Conservation (phyloP, 2,888 invertebrate genomes). For the Lacanobia oleracea region DNA sequence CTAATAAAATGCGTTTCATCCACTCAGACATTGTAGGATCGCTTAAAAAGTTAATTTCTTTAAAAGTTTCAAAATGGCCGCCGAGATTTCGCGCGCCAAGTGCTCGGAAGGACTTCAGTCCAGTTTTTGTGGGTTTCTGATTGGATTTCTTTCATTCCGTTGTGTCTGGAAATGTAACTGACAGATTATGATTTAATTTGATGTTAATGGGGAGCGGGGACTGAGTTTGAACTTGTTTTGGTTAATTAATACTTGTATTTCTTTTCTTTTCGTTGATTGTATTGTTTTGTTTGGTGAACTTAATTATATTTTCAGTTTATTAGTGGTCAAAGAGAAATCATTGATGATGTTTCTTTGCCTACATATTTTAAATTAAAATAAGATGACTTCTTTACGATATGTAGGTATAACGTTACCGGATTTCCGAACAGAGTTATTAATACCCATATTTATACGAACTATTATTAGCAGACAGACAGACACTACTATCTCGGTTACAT, state of each 20-base stretch:
- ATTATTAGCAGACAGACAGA: too few relatives aligned
- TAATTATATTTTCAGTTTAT: background rate
- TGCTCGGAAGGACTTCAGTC: conserved; percentile 33
- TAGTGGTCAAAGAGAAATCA: too few relatives aligned
- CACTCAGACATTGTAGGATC: conserved; percentile 58
- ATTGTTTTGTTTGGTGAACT: background rate
- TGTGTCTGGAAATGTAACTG: conserved; percentile 31
- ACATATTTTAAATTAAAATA: too few relatives aligned
- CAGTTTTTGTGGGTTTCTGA: conserved; percentile 44
- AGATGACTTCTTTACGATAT: too few relatives aligned
- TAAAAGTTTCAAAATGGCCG: conserved; percentile 57
- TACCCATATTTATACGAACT: too few relatives aligned
- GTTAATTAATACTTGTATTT: background rate
- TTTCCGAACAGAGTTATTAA: too few relatives aligned
- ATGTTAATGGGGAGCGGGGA: background rate
- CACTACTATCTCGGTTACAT: too few relatives aligned
- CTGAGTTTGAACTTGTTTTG: conserved; percentile 20
- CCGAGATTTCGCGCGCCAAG: conserved; percentile 42
- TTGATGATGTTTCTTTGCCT: too few relatives aligned
- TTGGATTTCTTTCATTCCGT: conserved; percentile 44
- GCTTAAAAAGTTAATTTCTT: conserved; percentile 67
- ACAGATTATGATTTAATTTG: conserved; percentile 48
- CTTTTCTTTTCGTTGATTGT: background rate
- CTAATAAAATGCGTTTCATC: conserved; percentile 70
- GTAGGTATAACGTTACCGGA: too few relatives aligned